Conservation (phyloP, 1,140 invertebrate genomes). For the Tetraneura akinire region DNA sequence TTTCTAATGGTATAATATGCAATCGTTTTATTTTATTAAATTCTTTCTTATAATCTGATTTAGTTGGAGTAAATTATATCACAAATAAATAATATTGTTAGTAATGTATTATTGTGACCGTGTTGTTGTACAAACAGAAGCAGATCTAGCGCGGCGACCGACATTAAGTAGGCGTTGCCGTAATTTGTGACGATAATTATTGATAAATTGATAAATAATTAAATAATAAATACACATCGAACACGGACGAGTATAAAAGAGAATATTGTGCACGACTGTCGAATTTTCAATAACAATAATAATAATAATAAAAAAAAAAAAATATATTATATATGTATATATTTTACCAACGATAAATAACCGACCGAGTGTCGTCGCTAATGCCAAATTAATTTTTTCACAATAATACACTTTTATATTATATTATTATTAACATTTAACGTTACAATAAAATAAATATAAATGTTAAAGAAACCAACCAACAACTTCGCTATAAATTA, state of each 20-base stretch:
- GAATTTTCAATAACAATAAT: too few species aligned
- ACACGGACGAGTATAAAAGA: not conserved
- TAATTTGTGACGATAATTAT: not conserved
- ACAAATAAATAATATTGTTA: not conserved
- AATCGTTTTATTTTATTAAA: not conserved
- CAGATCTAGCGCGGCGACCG: not conserved
- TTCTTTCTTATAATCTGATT: too few species aligned
- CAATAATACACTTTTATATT: too few species aligned
- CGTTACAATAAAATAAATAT: too few species aligned
- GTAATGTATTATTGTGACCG: not conserved
- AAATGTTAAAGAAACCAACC: too few species aligned
- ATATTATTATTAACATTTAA: too few species aligned
- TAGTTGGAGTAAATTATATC: not conserved
- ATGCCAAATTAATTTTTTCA: too few species aligned
- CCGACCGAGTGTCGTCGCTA: too few species aligned
- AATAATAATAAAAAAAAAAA: too few species aligned
- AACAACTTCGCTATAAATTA: not conserved
- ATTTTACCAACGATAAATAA: too few species aligned
- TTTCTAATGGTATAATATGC: not conserved
- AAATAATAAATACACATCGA: not conserved
- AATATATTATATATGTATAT: too few species aligned
- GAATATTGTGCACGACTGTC: too few species aligned
- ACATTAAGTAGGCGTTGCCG: conserved; percentile 16
- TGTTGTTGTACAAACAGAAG: not conserved
- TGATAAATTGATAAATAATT: not conserved